Conservation (phyloP, 2,797 vertebrate species). For the Sparidentex hasta region DNA sequence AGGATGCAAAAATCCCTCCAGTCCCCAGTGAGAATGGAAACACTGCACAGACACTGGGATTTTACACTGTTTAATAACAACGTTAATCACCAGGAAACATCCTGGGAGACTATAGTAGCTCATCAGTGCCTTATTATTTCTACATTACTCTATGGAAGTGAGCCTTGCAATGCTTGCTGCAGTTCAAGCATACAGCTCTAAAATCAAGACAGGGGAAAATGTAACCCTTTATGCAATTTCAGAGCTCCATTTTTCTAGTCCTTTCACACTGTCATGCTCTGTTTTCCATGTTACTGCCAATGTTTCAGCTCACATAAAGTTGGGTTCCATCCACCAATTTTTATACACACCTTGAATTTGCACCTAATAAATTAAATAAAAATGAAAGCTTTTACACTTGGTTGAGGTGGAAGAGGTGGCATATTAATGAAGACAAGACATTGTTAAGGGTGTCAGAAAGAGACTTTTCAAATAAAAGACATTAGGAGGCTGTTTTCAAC, state of each 20-base stretch:
- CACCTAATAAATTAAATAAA: slow-evolving; percentile 55
- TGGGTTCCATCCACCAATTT: slow-evolving; percentile 28
- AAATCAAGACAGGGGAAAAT: background rate
- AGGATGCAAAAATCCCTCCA: slow-evolving; percentile 1
- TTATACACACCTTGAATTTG: slow-evolving; percentile 54
- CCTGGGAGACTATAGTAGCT: slow-evolving; percentile 16
- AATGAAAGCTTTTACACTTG: slow-evolving; percentile 64
- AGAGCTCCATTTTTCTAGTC: background rate
- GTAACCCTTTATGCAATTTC: background rate
- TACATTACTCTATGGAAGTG: background rate
- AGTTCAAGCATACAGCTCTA: background rate
- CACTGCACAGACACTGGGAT: background rate
- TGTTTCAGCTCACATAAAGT: slow-evolving; percentile 27
- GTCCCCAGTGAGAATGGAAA: slow-evolving; percentile 3
- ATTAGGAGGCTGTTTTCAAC: slow-evolving; percentile 3
- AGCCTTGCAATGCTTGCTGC: background rate
- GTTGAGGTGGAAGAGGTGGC: slow-evolving; percentile 55
- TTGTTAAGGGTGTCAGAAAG: slow-evolving; percentile 33
- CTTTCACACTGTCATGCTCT: slow-evolving; percentile 6
- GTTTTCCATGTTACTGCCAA: slow-evolving; percentile 9
- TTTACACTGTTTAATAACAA: background rate
- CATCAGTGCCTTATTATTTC: background rate
- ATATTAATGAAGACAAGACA: slow-evolving; percentile 40
- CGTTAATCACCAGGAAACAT: slow-evolving; percentile 33
- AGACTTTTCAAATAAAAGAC: slow-evolving; percentile 38